phyloP scores from a whole-genome alignment of 2,888 invertebrate genomes.

The Tetranychus truncatus region DNA sequence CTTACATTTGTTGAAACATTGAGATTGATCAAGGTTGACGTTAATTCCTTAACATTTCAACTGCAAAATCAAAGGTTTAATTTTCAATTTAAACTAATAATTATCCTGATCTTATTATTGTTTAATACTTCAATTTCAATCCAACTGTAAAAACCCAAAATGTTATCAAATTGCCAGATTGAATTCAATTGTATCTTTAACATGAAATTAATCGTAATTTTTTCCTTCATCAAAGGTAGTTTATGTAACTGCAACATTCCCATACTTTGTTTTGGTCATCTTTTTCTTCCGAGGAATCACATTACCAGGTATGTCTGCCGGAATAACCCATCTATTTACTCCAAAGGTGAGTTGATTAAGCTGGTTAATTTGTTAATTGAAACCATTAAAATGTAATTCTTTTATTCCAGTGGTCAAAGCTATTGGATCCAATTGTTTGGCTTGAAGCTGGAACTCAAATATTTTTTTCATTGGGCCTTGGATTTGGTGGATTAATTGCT shows the following conservation, averaged over 20 bases:
- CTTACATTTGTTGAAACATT: no score
- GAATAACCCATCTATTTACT: slow-evolving; percentile 67
- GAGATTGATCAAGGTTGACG: no score
- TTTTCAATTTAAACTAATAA: no score
- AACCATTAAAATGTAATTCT: not conserved
- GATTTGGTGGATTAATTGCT: slow-evolving; percentile 86
- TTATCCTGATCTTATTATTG: no score
- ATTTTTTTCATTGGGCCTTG: slow-evolving; percentile 83
- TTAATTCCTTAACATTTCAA: no score
- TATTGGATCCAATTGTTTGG: slow-evolving; percentile 87
- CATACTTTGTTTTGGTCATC: slow-evolving; percentile 79
- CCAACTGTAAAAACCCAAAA: no score
- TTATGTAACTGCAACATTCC: slow-evolving; percentile 88
- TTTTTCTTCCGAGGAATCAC: slow-evolving; percentile 89
- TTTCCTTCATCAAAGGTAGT: slow-evolving; percentile 42
- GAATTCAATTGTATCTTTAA: not conserved
- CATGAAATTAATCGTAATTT: not conserved
- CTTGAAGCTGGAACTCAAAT: slow-evolving; percentile 92
- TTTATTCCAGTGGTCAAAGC: slow-evolving; percentile 50
- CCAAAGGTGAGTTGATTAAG: slow-evolving; percentile 44
- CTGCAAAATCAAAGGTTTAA: no score
- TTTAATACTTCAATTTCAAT: no score
- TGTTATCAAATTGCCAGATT: no score
- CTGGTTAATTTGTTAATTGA: not conserved
- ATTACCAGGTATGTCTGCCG: slow-evolving; percentile 66